phyloP scores from a whole-genome alignment of 2,113 vertebrate species.

The Procavia capensis region DNA sequence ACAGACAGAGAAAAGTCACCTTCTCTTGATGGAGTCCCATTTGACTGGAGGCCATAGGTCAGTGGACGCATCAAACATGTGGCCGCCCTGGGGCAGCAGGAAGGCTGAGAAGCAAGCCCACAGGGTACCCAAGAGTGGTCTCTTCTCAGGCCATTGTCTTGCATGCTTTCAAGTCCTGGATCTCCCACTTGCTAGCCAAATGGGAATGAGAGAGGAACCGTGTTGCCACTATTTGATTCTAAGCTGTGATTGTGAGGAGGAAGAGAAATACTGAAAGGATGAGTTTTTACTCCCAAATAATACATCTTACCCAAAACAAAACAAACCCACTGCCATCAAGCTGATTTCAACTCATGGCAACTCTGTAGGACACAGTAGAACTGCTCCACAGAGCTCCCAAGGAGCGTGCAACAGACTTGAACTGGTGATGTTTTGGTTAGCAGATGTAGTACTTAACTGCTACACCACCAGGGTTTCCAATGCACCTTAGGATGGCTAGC shows the following conservation, averaged over 20 bases:
- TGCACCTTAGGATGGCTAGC: neutral
- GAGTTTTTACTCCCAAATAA: neutral
- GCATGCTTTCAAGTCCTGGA: neutral
- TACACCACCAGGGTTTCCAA: too few species aligned
- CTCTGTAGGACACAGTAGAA: too few species aligned
- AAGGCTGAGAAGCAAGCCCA: neutral
- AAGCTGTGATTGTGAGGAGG: too few species aligned
- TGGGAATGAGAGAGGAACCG: neutral
- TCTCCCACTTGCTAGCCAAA: neutral
- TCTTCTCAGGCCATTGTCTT: too few species aligned
- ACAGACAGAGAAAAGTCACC: neutral
- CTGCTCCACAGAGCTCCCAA: too few species aligned
- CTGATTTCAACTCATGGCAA: too few species aligned
- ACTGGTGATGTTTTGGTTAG: too few species aligned
- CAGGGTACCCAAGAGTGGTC: accelerated
- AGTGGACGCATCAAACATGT: accelerated
- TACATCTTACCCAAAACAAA: too few species aligned
- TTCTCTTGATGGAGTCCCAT: neutral
- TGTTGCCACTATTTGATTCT: accelerated
- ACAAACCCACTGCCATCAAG: too few species aligned
- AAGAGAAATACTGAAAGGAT: neutral
- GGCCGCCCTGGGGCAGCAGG: accelerated
- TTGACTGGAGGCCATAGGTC: neutral
- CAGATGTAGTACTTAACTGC: too few species aligned
- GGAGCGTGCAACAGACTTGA: too few species aligned